Base-by-base conservation (phyloP, 2,888 invertebrate genomes). In the Eilema caniola region DNA sequence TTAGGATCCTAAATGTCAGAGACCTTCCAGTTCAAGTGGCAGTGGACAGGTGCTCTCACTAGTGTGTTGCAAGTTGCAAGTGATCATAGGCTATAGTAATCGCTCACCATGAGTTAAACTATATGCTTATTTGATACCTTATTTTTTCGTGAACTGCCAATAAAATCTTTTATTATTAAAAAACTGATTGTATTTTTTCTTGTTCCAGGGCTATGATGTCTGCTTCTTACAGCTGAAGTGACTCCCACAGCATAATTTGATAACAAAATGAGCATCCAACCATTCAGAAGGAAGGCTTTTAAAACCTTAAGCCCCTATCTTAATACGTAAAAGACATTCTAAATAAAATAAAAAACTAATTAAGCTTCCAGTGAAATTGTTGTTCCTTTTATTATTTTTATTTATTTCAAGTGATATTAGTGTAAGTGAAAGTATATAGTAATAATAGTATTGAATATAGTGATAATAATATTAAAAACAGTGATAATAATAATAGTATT, bases 271-370 rank as follows among this genome's bases (percentile, higher is more conserved):
- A 88, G 79, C 83, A 81, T 79, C 80, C 87, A 83, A 80, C 91
- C 87, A n/a, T 88, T 90, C 78, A 87, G 94, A 71, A 92, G 86
- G 84, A 94, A 92, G 83, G 87, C 90, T 1, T 91, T 85, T 78
- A 95, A 93, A 87, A 88, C 88, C 67, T 84, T 92, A 25, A 89
- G 86, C 84, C 93, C 93, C 5, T 95, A 87, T 81, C 85, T 95
- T 1, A 94, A 95, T 86, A 95, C 95, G 88, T 95, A 62, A 91
- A 79, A 64, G n/a, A 71, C 56, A 20, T 72, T 41, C 25, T 68
- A 71, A 70, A 60, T 60, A 41, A n/a, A 33, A 5, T n/a, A 33
- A 56, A 57, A 70, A 74, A 75, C 84, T 74, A 76, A 82, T 23
- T 74, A 81, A 62, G 16, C 25, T 37, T 74, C 68, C 83, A 81